Evolutionary conservation across 2,113 vertebrate genomes (phyloP).

Genomic region (Chlamydotis undulata): DNA sequence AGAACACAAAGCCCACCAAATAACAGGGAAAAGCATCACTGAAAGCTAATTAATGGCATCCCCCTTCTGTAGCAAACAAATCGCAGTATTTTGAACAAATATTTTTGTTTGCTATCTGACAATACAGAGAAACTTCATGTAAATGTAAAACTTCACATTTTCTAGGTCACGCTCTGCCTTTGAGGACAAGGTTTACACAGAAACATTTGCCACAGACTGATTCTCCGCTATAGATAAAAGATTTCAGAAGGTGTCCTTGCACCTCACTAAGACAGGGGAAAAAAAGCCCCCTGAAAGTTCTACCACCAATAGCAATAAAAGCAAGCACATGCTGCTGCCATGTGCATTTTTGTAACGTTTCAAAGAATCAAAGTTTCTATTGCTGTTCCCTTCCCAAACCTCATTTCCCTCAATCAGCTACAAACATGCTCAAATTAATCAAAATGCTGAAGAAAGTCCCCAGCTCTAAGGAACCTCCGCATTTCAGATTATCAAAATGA

Average conservation of each 20-base stretch:
- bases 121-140: neutral
- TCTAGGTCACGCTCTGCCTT: neutral
- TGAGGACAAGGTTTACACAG: neutral
- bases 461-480: neutral
- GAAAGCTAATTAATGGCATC: neutral
- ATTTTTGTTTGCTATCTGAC: neutral
- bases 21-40: neutral
- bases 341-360: neutral
- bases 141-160: neutral
- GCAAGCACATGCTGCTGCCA: neutral
- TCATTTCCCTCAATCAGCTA: neutral
- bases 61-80: neutral
- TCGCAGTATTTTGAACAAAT: neutral
- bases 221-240: neutral
- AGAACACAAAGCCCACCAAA: neutral
- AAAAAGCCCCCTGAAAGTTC: neutral
- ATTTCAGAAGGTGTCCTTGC: neutral
- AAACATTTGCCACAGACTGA: neutral
- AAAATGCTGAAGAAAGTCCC: neutral
- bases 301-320: neutral
- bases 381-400: neutral
- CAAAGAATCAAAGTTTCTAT: neutral
- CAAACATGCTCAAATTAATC: neutral
- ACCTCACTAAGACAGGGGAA: neutral
- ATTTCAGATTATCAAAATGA: neutral